phyloP scores from a whole-genome alignment of 2,797 vertebrate genomes.

The Thunnus albacares region DNA sequence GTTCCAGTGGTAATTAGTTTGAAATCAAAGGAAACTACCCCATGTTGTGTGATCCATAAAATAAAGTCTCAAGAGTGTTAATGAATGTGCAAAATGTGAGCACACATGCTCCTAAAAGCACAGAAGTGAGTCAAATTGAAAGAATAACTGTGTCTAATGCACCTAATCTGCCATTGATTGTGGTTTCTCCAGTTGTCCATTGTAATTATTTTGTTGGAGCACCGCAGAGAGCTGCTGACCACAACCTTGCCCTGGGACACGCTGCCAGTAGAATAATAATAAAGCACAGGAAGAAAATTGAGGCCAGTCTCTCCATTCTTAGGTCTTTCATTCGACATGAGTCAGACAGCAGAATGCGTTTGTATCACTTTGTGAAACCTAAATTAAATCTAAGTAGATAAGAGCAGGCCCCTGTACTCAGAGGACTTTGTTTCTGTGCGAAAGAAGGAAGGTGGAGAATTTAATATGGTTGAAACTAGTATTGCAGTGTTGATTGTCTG shows the following conservation, averaged over 20 bases:
- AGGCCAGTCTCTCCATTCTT: slow-evolving; percentile 51
- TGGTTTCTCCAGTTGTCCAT: slow-evolving; percentile 46
- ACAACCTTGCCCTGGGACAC: slow-evolving; percentile 55
- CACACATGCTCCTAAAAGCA: slow-evolving; percentile 6
- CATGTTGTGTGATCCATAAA: slow-evolving; percentile 28
- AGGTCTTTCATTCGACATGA: slow-evolving; percentile 56
- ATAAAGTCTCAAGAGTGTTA: slow-evolving; percentile 22
- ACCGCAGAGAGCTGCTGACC: slow-evolving; percentile 53
- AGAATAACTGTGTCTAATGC: slow-evolving; percentile 47
- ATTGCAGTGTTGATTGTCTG: slow-evolving; percentile 63
- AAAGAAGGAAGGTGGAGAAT: slow-evolving; percentile 50
- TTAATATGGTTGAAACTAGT: slow-evolving; percentile 64
- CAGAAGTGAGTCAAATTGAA: slow-evolving; percentile 38
- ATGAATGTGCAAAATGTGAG: slow-evolving; percentile 35
- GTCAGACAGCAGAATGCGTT: slow-evolving; percentile 56
- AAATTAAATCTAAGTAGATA: slow-evolving; percentile 75
- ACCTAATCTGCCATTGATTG: slow-evolving; percentile 53
- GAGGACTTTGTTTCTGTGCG: slow-evolving; percentile 47
- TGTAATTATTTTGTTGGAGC: slow-evolving; percentile 65
- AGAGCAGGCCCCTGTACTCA: slow-evolving; percentile 40
- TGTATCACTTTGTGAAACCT: slow-evolving; percentile 58
- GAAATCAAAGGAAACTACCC: slow-evolving; percentile 34
- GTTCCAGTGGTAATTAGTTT: slow-evolving; percentile 62
- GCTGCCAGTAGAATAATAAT: slow-evolving; percentile 61
- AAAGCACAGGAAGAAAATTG: slow-evolving; percentile 55